Base-by-base conservation (phyloP, 1,140 invertebrate species). In the Dendrolimus punctatus region DNA sequence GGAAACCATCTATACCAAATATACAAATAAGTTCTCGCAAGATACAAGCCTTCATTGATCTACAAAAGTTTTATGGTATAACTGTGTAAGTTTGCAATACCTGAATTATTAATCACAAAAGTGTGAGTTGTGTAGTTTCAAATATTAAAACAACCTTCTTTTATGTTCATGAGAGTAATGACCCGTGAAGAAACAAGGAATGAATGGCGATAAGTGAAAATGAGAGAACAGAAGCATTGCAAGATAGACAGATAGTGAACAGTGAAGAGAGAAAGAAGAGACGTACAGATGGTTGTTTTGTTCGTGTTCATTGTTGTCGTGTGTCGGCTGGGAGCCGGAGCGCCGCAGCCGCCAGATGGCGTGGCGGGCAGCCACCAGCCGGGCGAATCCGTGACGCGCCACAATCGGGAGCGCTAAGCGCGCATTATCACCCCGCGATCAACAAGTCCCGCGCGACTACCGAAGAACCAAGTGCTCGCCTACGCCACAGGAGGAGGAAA, bases 321-420 rank as follows among this genome's bases (percentile, higher is more conserved):
- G 85, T 48, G 78, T 71, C 55, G 89, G 88, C 73, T 90, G 89
- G 52, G 89, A 90, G 70, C 88, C 89, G 59, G 89, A 87, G 50
- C 90, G 85, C 63, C 90, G 87, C 68, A 91, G 85, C 66, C 90
- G 88, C 89, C 90, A 91, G 85, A 91, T 89, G 87, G 90, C 90
- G 86, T 90, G 89, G 80, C 90, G 89, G 57, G 90, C 89, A 71
- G 90, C 89, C 88, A 90, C 90, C 70, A 91, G 89, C 76, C 90
- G 87, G 74, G 89, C 89, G 74, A 91, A 88, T 59, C 89, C 89
- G 89, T 91, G 88, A 62, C 89, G 88, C 87, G 90, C 90, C 90
- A 90, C 89, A 55, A 65, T 84, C 66, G 68, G 57, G 64, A 68
- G 65, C 78, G 72, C 77, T 78, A 73, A 56, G 57, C 79, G 74